Percentiles rank a stretch among this genome's conserved stretches.
Conservation (phyloP, 2,888 invertebrate genomes). For the Atrina japonica region DNA sequence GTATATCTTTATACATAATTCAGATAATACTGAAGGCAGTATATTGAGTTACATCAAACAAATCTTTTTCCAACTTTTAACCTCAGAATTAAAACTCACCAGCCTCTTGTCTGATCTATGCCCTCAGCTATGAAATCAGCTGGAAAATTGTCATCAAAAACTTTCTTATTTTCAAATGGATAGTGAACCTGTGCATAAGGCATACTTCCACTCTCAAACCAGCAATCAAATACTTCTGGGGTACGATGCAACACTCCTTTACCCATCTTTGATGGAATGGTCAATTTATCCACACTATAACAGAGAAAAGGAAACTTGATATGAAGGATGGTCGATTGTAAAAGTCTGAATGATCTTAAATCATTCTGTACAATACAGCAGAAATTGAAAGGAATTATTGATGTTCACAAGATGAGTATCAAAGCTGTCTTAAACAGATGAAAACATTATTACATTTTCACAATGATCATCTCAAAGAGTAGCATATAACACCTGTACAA, state of each 20-base stretch:
- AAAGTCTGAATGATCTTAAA: not conserved
- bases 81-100: no score
- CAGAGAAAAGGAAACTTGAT: conserved; percentile 3
- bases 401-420: no score
- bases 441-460: no score
- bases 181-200: conserved; percentile 91
- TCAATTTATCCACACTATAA: conserved; percentile 90
- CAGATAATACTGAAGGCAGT: no score
- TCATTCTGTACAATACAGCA: not conserved
- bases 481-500: no score
- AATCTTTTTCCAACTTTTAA: no score
- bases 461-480: no score
- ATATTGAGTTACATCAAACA: no score
- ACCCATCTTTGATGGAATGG: conserved; percentile 94
- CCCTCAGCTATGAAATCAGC: conserved; percentile 99
- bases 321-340: not conserved
- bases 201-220: conserved; percentile 99
- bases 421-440: no score
- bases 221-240: conserved; percentile 98
- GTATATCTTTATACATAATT: no score
- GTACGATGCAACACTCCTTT: conserved; percentile 92
- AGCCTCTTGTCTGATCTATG: conserved; percentile 98
- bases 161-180: conserved; percentile 94
- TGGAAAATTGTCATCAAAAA: conserved; percentile 87
- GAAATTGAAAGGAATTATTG: no score